Percentiles rank a stretch among this genome's conserved stretches.
Conservation (phyloP, 2,888 invertebrate genomes). For the Acleris laterana region DNA sequence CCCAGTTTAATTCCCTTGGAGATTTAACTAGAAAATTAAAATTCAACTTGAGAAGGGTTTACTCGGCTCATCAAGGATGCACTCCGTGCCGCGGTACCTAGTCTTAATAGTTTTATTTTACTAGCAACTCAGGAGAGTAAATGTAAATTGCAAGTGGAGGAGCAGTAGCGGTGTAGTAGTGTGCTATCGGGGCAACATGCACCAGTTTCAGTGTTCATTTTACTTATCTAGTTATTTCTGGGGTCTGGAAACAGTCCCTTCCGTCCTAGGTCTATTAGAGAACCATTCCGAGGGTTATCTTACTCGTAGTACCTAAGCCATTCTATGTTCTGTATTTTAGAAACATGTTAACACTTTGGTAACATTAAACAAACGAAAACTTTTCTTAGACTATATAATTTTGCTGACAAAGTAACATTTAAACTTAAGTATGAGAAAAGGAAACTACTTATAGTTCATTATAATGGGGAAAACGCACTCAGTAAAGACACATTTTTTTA, state of each 20-base stretch:
- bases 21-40: slow-evolving; percentile 32
- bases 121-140: slow-evolving; percentile 6
- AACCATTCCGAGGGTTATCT: not conserved
- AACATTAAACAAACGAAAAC: too few relatives aligned
- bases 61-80: slow-evolving; percentile 26
- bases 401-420: too few relatives aligned
- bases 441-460: too few relatives aligned
- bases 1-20: slow-evolving; percentile 18
- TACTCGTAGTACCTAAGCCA: too few relatives aligned
- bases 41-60: slow-evolving; percentile 31
- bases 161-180: not conserved
- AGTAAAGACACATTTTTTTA: too few relatives aligned
- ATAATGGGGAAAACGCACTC: too few relatives aligned
- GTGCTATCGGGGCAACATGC: not conserved
- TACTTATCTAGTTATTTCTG: too few relatives aligned
- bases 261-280: slow-evolving; percentile 3
- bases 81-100: slow-evolving; percentile 12
- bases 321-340: too few relatives aligned
- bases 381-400: too few relatives aligned
- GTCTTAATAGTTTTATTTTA: slow-evolving; percentile 29
- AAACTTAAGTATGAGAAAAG: too few relatives aligned
- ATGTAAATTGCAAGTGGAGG: slow-evolving; percentile 2
- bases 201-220: too few relatives aligned
- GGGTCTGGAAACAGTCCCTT: not conserved
- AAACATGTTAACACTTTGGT: too few relatives aligned